phyloP scores from a whole-genome alignment of 2,888 invertebrate genomes.

The Drosophila longiperda region DNA sequence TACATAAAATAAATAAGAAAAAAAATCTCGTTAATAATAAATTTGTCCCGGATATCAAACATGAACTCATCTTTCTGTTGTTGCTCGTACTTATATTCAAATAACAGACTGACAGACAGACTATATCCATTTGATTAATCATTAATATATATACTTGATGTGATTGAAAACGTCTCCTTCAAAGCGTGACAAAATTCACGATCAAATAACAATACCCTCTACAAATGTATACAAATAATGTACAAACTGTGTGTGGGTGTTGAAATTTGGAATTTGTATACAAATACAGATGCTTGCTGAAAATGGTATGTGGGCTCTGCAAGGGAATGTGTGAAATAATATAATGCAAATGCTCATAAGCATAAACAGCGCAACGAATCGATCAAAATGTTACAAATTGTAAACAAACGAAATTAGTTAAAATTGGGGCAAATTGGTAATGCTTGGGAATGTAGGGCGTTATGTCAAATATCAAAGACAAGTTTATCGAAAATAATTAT shows the following conservation, averaged over 20 bases:
- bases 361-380: slow-evolving; percentile 52
- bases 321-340: slow-evolving; percentile 16
- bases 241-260: slow-evolving; percentile 37
- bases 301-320: slow-evolving; percentile 35
- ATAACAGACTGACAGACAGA: neutral
- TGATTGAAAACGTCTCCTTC: neutral
- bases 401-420: slow-evolving; percentile 14
- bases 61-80: neutral
- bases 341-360: slow-evolving; percentile 26
- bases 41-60: neutral
- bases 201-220: neutral
- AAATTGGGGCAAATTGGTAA: slow-evolving; percentile 17
- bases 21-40: neutral
- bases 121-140: neutral
- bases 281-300: slow-evolving; percentile 16
- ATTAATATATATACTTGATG: neutral
- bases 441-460: neutral
- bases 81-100: neutral
- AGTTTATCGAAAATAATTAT: slow-evolving; percentile 15
- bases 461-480: neutral
- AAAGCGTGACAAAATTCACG: neutral
- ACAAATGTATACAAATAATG: neutral
- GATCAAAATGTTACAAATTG: slow-evolving; percentile 14
- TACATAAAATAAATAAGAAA: neutral
- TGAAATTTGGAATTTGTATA: slow-evolving; percentile 17